Evolutionary conservation across 1,140 invertebrate genomes (phyloP).

Genomic region (Proctacanthus coquilletti): DNA sequence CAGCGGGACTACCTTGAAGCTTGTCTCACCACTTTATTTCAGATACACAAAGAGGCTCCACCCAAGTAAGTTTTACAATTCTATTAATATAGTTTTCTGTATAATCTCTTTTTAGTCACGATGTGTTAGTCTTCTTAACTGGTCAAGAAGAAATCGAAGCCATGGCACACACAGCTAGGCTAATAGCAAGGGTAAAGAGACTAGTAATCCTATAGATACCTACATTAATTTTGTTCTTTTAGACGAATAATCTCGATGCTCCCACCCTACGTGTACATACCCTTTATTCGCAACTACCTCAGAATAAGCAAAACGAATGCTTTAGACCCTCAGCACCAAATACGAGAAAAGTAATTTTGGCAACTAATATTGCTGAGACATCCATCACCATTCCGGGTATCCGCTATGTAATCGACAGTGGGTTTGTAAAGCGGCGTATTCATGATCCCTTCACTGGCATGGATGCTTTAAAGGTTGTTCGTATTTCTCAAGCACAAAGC

Average conservation of each 20-base stretch:
- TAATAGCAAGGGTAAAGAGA: slow-evolving; percentile 46
- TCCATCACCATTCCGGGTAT: slow-evolving; percentile 93
- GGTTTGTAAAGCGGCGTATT: slow-evolving; percentile 73
- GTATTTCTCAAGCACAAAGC: slow-evolving; percentile 81
- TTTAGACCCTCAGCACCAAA: slow-evolving; percentile 50
- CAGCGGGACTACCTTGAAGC: slow-evolving; percentile 76
- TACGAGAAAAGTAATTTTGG: slow-evolving; percentile 75
- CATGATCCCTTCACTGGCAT: slow-evolving; percentile 71
- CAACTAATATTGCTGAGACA: slow-evolving; percentile 98
- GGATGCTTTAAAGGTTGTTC: slow-evolving; percentile 66
- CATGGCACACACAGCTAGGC: slow-evolving; percentile 56
- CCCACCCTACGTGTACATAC: slow-evolving; percentile 54
- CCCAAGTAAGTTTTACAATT: slow-evolving; percentile 46
- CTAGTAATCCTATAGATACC: background rate
- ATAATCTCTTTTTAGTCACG: slow-evolving; percentile 42
- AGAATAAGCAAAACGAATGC: slow-evolving; percentile 60
- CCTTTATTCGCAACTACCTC: slow-evolving; percentile 68
- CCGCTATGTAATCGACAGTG: slow-evolving; percentile 86
- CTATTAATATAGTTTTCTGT: slow-evolving; percentile 9
- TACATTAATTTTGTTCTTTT: background rate
- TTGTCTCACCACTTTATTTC: slow-evolving; percentile 73
- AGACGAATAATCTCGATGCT: slow-evolving; percentile 1
- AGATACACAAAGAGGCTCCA: slow-evolving; percentile 74
- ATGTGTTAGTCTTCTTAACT: slow-evolving; percentile 94
- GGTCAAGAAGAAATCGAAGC: slow-evolving; percentile 98